Evolutionary conservation across 2,113 vertebrate species (phyloP).

Genomic region (Rhynchopsitta pachyrhyncha): DNA sequence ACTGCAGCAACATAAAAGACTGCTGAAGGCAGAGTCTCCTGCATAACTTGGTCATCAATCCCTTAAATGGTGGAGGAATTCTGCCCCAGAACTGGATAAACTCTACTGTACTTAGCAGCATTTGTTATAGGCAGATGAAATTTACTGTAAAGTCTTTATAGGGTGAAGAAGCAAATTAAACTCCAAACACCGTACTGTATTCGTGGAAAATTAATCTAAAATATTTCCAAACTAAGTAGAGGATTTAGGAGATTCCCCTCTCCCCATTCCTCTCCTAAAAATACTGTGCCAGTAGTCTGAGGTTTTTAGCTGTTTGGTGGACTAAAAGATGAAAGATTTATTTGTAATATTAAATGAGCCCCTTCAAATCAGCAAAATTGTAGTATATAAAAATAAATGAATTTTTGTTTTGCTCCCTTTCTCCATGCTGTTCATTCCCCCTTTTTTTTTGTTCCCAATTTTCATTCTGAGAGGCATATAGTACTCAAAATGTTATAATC

Average conservation of each 20-base stretch:
- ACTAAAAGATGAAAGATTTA: background rate
- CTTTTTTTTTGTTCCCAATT: background rate
- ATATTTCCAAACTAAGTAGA: background rate
- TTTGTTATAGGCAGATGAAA: background rate
- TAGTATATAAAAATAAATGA: background rate
- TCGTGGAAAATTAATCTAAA: background rate
- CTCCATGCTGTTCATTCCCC: background rate
- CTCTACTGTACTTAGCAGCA: background rate
- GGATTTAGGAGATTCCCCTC: background rate
- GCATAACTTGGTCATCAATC: background rate
- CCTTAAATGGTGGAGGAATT: background rate
- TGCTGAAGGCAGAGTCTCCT: background rate
- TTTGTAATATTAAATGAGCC: background rate
- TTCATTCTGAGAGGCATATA: conserved; percentile 9
- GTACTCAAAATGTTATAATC: conserved; percentile 29
- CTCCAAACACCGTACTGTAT: background rate
- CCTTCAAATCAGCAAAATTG: background rate
- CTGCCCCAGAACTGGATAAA: background rate
- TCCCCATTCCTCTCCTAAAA: background rate
- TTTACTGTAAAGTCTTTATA: background rate
- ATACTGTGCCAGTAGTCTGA: background rate
- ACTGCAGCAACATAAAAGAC: background rate
- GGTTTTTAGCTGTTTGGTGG: background rate
- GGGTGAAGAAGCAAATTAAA: background rate
- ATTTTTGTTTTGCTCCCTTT: background rate